phyloP scores from a whole-genome alignment of 2,888 invertebrate species.

The Beris morrisii region DNA sequence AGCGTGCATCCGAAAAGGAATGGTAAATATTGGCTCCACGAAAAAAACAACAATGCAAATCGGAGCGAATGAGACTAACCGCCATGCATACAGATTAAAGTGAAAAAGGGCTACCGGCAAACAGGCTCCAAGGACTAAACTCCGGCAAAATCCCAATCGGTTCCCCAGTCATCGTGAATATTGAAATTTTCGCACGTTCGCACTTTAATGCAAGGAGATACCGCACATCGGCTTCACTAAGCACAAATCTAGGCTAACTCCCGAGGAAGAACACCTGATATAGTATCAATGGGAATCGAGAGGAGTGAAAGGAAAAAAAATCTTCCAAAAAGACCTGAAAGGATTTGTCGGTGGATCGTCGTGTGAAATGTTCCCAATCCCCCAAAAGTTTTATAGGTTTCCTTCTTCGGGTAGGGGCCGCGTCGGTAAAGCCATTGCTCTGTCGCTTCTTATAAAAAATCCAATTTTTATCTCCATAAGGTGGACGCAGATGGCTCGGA shows the following conservation, averaged over 20 bases:
- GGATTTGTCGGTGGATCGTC: conserved; percentile 19
- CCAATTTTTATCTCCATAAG: conserved; percentile 35
- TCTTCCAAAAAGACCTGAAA: conserved; percentile 9
- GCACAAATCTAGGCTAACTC: not conserved
- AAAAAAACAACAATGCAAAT: not conserved
- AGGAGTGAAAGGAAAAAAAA: not conserved
- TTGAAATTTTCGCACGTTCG: conserved; percentile 40
- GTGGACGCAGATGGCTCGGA: conserved; percentile 39
- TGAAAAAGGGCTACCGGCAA: not conserved
- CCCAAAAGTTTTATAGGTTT: not conserved
- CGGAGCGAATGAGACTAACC: conserved; percentile 14
- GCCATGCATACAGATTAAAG: conserved; percentile 23
- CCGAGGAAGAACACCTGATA: conserved; percentile 35
- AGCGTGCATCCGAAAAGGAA: conserved; percentile 25
- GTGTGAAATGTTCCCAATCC: not conserved
- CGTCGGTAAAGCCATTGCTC: conserved; percentile 1
- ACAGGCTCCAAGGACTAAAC: conserved; percentile 12
- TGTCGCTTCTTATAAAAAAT: conserved; percentile 29
- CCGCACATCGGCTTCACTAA: conserved; percentile 16
- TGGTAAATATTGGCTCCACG: conserved; percentile 16
- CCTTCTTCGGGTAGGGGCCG: conserved; percentile 7
- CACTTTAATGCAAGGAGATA: conserved; percentile 36
- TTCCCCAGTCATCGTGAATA: conserved; percentile 32
- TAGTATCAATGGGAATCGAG: conserved; percentile 20
- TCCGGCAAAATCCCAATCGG: conserved; percentile 10